phyloP scores from a whole-genome alignment of 1,140 invertebrate genomes.

The Kradibia gibbosae region DNA sequence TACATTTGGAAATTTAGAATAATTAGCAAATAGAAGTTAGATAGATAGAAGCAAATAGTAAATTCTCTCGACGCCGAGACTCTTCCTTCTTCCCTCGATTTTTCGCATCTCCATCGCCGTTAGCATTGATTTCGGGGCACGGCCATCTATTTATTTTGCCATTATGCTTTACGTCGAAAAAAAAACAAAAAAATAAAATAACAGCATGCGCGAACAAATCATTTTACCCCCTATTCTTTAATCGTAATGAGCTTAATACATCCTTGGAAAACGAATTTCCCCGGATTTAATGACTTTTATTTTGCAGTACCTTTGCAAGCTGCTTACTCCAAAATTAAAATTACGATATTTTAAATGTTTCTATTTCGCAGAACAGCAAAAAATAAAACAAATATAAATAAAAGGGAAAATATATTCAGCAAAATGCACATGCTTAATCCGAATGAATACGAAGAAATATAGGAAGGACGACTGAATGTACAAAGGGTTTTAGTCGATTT shows the following conservation, averaged over 20 bases:
- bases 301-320: background rate
- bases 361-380: background rate
- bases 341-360: constrained; percentile 24
- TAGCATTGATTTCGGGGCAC: too few species aligned
- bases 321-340: background rate
- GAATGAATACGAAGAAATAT: constrained; percentile 59
- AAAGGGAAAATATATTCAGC: constrained; percentile 58
- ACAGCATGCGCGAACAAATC: too few species aligned
- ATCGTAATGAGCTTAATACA: constrained; percentile 23
- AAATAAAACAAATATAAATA: constrained; percentile 14
- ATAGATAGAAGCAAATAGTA: too few species aligned
- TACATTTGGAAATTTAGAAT: too few species aligned
- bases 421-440: constrained; percentile 65
- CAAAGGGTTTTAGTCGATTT: constrained; percentile 53
- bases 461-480: constrained; percentile 54
- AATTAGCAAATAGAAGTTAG: too few species aligned
- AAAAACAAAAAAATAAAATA: too few species aligned
- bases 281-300: background rate
- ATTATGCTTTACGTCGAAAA: too few species aligned
- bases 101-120: constrained; percentile 8
- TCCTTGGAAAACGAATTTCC: background rate
- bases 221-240: background rate
- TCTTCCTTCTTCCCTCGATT: background rate
- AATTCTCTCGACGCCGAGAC: too few species aligned
- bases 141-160: too few species aligned